Conservation (phyloP, 2,888 invertebrate genomes). For the Drosophila trichaetosa region DNA sequence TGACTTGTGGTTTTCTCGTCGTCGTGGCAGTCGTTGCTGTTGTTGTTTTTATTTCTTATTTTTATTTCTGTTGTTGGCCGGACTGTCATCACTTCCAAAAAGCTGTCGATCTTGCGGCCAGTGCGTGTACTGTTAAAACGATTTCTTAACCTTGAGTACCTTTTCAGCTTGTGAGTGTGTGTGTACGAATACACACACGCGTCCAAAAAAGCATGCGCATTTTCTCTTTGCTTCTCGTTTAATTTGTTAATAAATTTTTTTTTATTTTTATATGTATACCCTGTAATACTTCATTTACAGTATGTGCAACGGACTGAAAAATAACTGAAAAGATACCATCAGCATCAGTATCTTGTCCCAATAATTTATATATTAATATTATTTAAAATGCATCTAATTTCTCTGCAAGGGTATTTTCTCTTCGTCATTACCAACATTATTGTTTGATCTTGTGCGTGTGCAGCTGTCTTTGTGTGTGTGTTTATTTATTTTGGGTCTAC, state of each 20-base stretch:
- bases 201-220: conserved; percentile 10
- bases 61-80: conserved; percentile 29
- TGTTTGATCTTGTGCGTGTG: conserved; percentile 33
- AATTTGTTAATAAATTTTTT: conserved; percentile 63
- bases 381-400: background rate
- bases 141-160: conserved; percentile 81
- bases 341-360: background rate
- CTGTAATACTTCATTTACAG: background rate
- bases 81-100: conserved; percentile 75
- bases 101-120: conserved; percentile 64
- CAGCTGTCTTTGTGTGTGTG: conserved; percentile 26
- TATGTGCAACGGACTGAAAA: background rate
- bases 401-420: background rate
- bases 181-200: background rate
- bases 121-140: conserved; percentile 68
- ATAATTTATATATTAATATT: background rate
- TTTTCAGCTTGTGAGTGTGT: conserved; percentile 52
- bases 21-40: conserved; percentile 12
- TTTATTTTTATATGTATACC: conserved; percentile 26
- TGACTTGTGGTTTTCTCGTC: conserved; percentile 75
- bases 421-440: conserved; percentile 30
- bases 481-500: conserved; percentile 57
- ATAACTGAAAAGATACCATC: too few relatives aligned
- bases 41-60: conserved; percentile 35
- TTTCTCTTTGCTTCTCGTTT: conserved; percentile 39